A percentile compares a stretch with the other conserved stretches of the same genome.
Evolutionary conservation across 2,888 invertebrate genomes (phyloP).

Genomic region (Drosophila bunnanda): DNA sequence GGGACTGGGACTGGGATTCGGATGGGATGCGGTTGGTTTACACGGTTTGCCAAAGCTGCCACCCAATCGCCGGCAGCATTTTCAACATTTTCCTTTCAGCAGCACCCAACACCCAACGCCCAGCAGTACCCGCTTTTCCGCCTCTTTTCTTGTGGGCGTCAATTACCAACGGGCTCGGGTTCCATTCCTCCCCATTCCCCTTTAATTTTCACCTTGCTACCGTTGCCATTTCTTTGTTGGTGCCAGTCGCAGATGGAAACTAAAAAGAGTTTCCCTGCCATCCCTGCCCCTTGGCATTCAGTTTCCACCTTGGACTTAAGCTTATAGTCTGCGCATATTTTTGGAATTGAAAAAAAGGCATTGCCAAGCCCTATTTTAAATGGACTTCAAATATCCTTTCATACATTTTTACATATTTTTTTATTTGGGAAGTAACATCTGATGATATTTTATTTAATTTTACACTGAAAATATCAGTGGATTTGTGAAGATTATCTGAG

Average conservation of each 20-base stretch:
- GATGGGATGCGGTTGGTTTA: constrained; percentile 38
- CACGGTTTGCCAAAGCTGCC: constrained; percentile 44
- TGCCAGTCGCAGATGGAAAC: constrained; percentile 26
- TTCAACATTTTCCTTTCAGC: constrained; percentile 4
- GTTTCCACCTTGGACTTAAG: neutral
- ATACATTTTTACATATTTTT: neutral
- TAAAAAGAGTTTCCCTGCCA: constrained; percentile 4
- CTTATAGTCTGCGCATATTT: neutral
- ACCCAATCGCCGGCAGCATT: constrained; percentile 47
- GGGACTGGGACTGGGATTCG: constrained; percentile 19
- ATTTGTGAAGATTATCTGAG: neutral
- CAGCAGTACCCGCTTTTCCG: neutral
- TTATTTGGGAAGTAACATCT: neutral
- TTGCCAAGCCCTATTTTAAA: neutral
- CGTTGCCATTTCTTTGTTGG: constrained; percentile 26
- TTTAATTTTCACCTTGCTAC: constrained; percentile 15
- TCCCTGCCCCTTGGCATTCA: neutral
- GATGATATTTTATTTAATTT: neutral
- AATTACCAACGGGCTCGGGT: constrained; percentile 32
- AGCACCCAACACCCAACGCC: neutral
- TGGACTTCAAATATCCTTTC: neutral
- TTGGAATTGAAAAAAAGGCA: neutral
- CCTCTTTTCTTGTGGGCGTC: constrained; percentile 29
- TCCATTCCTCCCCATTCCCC: neutral
- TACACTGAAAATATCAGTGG: neutral